Conservation (phyloP, 2,797 vertebrate genomes). For the Alectoris magna region DNA sequence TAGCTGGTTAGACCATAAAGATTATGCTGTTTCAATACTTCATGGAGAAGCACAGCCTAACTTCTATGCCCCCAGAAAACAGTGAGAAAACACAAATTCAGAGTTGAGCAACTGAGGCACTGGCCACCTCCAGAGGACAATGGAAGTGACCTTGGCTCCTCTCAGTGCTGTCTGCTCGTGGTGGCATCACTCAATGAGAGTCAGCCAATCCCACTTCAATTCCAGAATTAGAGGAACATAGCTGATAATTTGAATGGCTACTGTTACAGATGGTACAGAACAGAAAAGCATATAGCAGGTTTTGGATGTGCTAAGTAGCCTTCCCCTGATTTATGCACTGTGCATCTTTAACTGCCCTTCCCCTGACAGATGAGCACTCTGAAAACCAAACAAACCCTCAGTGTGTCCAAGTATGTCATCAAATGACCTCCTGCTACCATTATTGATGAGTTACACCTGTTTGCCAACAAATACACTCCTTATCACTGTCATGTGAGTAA, state of each 20-base stretch:
- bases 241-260: not conserved
- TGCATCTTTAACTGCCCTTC: not conserved
- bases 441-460: slow-evolving; percentile 68
- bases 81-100: not conserved
- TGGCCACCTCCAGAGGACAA: not conserved
- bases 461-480: slow-evolving; percentile 45
- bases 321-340: not conserved
- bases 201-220: not conserved
- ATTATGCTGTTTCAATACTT: not conserved
- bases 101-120: accelerated
- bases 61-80: not conserved
- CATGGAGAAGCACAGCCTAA: not conserved
- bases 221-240: not conserved
- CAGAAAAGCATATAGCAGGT: not conserved
- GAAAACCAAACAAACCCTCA: slow-evolving; percentile 51
- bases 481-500: slow-evolving; percentile 54
- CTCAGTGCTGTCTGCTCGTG: accelerated
- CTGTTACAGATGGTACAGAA: not conserved
- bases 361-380: slow-evolving; percentile 33
- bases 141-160: accelerated
- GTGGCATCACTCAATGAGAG: not conserved
- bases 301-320: not conserved
- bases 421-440: slow-evolving; percentile 55
- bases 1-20: not conserved
- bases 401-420: slow-evolving; percentile 42